Conservation (phyloP, 2,888 invertebrate genomes). For the Cephalotes varians region DNA sequence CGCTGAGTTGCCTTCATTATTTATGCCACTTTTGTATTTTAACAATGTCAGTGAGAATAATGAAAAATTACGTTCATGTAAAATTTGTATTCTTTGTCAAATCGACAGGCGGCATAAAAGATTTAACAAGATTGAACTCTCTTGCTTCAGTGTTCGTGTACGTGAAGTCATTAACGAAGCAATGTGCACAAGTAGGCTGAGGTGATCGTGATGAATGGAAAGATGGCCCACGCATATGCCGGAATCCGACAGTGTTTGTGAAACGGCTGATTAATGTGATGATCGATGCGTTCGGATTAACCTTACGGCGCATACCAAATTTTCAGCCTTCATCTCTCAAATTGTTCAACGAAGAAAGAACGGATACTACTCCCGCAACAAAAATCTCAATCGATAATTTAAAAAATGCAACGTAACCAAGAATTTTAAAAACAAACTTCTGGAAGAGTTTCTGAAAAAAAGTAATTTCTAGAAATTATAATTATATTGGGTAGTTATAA, state of each 20-base stretch:
- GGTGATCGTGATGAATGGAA: slow-evolving; percentile 64
- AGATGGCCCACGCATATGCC: slow-evolving; percentile 44
- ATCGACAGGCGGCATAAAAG: not conserved
- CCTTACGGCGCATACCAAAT: not conserved
- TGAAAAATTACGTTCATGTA: not conserved
- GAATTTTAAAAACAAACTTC: not conserved
- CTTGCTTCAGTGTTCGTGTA: not conserved
- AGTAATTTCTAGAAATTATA: not conserved
- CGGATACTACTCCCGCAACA: not conserved
- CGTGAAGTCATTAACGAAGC: slow-evolving; percentile 34
- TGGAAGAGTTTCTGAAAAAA: not conserved
- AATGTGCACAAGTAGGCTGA: slow-evolving; percentile 28
- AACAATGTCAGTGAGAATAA: not conserved
- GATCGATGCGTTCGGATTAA: slow-evolving; percentile 48
- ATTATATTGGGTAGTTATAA: not conserved
- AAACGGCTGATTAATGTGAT: slow-evolving; percentile 57
- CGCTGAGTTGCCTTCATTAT: not conserved
- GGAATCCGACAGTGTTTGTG: slow-evolving; percentile 41
- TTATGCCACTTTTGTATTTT: not conserved
- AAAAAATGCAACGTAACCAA: not conserved
- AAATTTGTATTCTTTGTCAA: not conserved
- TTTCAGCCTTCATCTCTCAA: not conserved
- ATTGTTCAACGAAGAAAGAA: not conserved
- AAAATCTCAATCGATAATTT: not conserved
- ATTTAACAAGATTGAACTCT: slow-evolving; percentile 1